A percentile compares a stretch with the other conserved stretches of the same genome.
phyloP scores from a whole-genome alignment of 2,797 vertebrate species.

The Enoplosus armatus region DNA sequence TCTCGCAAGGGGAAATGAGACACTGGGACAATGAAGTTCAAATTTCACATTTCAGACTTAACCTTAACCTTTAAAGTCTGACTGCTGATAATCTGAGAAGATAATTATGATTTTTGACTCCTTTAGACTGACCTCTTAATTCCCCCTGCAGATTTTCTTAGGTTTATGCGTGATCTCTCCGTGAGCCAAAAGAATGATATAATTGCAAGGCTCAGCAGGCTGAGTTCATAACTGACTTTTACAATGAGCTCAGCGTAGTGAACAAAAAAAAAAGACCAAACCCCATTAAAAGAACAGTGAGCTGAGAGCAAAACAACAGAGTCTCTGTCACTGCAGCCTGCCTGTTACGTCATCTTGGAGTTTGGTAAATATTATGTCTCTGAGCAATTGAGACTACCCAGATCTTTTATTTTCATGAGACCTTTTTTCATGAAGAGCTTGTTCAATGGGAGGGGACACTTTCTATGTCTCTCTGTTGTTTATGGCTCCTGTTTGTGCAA shows the following conservation, averaged over 20 bases:
- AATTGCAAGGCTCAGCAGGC: conserved; percentile 42
- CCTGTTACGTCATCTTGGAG: conserved; percentile 62
- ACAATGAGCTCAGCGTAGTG: conserved; percentile 64
- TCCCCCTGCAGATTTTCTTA: conserved; percentile 23
- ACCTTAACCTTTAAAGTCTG: not conserved
- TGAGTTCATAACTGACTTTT: conserved; percentile 52
- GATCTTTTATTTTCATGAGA: conserved; percentile 41
- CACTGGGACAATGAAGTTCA: conserved; percentile 19
- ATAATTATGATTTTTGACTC: conserved; percentile 1
- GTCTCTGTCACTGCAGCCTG: conserved; percentile 45
- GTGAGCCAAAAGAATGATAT: conserved; percentile 59
- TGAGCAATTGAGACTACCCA: conserved; percentile 58
- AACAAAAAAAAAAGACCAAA: conserved; percentile 40
- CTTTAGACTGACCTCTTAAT: not conserved
- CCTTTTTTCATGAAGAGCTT: conserved; percentile 30
- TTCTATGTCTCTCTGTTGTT: conserved; percentile 37
- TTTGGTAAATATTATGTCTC: conserved; percentile 76
- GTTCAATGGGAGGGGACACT: conserved; percentile 26
- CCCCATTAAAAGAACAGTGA: conserved; percentile 44
- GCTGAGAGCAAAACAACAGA: conserved; percentile 49
- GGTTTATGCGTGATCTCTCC: conserved; percentile 22
- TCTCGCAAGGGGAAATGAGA: conserved; percentile 8
- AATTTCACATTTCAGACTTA: conserved; percentile 28
- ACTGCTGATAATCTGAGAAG: not conserved
- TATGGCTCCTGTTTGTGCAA: conserved; percentile 53